Evolutionary conservation across 2,888 invertebrate genomes (phyloP).

Genomic region (Atrina japonica): DNA sequence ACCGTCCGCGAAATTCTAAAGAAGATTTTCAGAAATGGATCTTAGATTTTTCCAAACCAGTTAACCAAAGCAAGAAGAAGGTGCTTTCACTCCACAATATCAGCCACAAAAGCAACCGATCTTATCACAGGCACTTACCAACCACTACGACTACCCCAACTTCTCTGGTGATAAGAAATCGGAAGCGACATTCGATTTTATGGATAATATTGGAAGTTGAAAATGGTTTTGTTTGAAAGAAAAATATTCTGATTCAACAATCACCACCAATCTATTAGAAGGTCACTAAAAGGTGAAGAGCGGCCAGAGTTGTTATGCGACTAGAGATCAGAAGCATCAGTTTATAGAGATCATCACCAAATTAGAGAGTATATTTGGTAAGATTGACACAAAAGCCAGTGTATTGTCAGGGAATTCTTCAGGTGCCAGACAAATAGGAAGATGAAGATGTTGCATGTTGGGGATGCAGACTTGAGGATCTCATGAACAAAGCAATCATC

Average conservation of each 20-base stretch:
- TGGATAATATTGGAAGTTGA: conserved; percentile 28
- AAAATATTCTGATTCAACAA: conserved; percentile 2
- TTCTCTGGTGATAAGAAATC: conserved; percentile 26
- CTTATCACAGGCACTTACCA: background rate
- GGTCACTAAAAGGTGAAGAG: conserved; percentile 30
- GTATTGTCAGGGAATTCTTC: conserved; percentile 21
- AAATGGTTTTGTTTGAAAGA: conserved; percentile 10
- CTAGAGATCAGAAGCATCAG: conserved; percentile 15
- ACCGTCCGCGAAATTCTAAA: background rate
- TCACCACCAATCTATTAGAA: conserved; percentile 20
- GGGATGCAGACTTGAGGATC: conserved; percentile 27
- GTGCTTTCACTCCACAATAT: background rate
- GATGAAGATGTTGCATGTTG: conserved; percentile 27
- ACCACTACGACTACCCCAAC: background rate
- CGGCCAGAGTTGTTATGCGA: conserved; percentile 18
- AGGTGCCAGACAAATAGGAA: conserved; percentile 11
- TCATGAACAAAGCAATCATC: conserved; percentile 4
- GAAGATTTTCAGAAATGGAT: background rate
- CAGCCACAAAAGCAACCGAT: background rate
- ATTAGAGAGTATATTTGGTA: conserved; percentile 31
- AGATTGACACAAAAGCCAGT: background rate
- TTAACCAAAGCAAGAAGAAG: background rate
- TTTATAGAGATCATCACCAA: conserved; percentile 5
- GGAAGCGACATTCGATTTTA: conserved; percentile 28
- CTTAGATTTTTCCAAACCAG: background rate